Conservation (phyloP, 2,797 vertebrate genomes). For the Naso thynnoides region DNA sequence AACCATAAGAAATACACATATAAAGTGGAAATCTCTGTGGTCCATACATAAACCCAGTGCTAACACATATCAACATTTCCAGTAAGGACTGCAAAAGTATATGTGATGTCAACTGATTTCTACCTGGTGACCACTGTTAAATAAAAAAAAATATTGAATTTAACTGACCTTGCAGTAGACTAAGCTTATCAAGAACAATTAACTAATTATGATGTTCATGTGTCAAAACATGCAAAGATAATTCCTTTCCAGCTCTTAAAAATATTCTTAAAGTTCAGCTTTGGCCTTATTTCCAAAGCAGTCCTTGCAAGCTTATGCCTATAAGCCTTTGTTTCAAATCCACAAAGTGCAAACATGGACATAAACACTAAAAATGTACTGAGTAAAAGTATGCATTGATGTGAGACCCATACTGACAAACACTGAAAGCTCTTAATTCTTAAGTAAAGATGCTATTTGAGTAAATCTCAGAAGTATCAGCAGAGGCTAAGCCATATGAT, state of each 20-base stretch:
- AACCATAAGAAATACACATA: slow-evolving; percentile 11
- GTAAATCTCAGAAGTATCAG: slow-evolving; percentile 11
- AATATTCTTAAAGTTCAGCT: not conserved
- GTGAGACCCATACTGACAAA: not conserved
- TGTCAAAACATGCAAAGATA: not conserved
- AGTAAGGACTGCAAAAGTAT: not conserved
- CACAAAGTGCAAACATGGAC: not conserved
- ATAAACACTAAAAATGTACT: not conserved
- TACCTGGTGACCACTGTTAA: not conserved
- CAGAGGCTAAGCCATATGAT: not conserved
- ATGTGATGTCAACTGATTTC: not conserved
- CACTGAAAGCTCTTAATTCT: slow-evolving; percentile 33
- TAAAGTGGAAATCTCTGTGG: not conserved
- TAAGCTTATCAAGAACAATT: not conserved
- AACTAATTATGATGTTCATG: not conserved
- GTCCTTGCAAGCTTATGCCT: not conserved
- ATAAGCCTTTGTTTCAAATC: not conserved
- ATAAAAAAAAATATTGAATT: not conserved
- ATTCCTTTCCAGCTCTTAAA: not conserved
- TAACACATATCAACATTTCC: not conserved
- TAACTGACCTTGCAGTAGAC: not conserved
- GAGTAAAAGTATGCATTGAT: slow-evolving; percentile 10
- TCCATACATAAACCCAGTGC: slow-evolving; percentile 2
- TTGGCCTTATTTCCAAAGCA: not conserved
- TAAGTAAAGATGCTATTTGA: slow-evolving; percentile 35